These are phyloP conservation scores for Chaetodon trifascialis DNA, from an alignment of 2,113 vertebrate species.

Conservation along the genomic window DNA sequence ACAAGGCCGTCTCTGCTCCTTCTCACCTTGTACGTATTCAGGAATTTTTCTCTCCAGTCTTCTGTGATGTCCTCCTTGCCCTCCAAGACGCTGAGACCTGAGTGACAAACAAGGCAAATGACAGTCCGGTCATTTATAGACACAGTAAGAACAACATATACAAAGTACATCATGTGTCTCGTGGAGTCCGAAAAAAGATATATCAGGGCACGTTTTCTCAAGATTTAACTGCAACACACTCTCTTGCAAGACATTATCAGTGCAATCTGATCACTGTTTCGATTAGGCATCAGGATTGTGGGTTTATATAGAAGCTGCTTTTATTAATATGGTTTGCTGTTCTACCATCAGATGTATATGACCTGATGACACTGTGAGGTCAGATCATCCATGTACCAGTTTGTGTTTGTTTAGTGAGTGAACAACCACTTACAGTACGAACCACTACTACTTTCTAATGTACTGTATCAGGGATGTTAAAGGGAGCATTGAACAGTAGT, in stretches of 20 bases:
- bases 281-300: not conserved
- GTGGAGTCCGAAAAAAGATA: not conserved
- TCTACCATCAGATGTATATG: not conserved
- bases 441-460: not conserved
- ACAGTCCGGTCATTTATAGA: not conserved
- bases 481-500: not conserved
- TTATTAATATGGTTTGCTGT: not conserved
- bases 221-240: not conserved
- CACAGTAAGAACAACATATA: not conserved
- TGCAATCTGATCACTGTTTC: not conserved
- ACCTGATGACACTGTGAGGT: no score
- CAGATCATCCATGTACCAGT: not conserved
- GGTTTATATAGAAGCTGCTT: not conserved
- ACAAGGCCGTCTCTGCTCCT: not conserved
- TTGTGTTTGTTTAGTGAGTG: not conserved
- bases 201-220: not conserved
- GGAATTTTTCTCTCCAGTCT: constrained; percentile 91
- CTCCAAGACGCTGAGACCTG: constrained; percentile 92
- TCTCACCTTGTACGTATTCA: constrained; percentile 93
- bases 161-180: not conserved
- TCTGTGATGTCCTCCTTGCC: constrained; percentile 89
- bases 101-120: constrained; percentile 7
- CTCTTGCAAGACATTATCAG: not conserved
- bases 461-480: not conserved
- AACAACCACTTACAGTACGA: no score